phyloP scores from a whole-genome alignment of 2,888 invertebrate species.

The Ecdyonurus torrentis region DNA sequence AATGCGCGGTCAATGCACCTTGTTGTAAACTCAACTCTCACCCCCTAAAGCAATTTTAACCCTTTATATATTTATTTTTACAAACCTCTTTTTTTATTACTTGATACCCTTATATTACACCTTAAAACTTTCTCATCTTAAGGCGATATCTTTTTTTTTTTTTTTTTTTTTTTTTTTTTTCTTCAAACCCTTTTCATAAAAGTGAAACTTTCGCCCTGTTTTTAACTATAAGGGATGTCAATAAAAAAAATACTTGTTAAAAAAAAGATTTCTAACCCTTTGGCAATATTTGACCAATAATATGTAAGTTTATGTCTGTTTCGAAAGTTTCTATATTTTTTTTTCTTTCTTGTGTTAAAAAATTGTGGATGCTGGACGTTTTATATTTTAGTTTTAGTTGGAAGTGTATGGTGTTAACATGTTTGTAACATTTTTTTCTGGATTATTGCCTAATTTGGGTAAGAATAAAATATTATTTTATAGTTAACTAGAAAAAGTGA shows the following conservation, averaged over 20 bases:
- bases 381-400: neutral
- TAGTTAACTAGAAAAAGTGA: neutral
- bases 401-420: neutral
- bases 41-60: neutral
- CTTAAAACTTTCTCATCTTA: neutral
- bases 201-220: too few relatives aligned
- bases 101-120: neutral
- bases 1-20: neutral
- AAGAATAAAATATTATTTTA: too few relatives aligned
- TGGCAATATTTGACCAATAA: neutral
- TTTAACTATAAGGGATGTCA: neutral
- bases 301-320: neutral
- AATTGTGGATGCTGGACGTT: neutral
- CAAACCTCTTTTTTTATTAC: too few relatives aligned
- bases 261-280: neutral
- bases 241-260: too few relatives aligned
- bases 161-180: too few relatives aligned
- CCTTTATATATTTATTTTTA: too few relatives aligned
- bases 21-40: neutral
- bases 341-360: too few relatives aligned
- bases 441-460: too few relatives aligned
- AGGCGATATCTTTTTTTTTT: too few relatives aligned
- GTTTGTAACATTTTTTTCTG: too few relatives aligned
- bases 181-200: too few relatives aligned
- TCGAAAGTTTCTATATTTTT: neutral